A percentile compares a stretch with the other conserved stretches of the same genome.
Evolutionary conservation across 2,797 vertebrate genomes (phyloP).

Genomic region (Helicolenus hilgendorfi): DNA sequence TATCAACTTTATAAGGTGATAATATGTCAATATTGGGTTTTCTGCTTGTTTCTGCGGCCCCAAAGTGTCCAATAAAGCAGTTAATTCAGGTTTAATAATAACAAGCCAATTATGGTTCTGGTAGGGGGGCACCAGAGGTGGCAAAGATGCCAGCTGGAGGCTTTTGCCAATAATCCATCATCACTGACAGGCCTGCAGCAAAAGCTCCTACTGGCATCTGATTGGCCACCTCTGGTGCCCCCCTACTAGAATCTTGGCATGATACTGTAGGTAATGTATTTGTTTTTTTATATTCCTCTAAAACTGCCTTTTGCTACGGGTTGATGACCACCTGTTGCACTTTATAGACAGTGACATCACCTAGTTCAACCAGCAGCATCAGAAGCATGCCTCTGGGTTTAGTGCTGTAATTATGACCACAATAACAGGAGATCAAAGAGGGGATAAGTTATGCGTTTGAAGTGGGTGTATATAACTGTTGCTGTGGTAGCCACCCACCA

Average conservation of each 20-base stretch:
- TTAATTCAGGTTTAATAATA: not conserved
- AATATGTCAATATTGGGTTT: not conserved
- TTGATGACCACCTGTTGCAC: too few species aligned
- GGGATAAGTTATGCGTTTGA: not conserved
- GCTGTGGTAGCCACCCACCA: not conserved
- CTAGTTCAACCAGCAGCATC: not conserved
- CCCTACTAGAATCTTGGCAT: too few species aligned
- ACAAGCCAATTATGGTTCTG: not conserved
- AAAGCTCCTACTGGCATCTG: too few species aligned
- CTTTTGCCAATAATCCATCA: not conserved
- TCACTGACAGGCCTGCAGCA: too few species aligned
- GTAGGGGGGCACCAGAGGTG: not conserved
- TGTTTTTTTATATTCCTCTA: not conserved
- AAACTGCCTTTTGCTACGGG: not conserved
- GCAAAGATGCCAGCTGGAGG: not conserved
- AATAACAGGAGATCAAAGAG: constrained; percentile 7
- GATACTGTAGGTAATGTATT: too few species aligned
- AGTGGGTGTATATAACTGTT: not conserved
- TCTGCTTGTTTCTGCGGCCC: not conserved
- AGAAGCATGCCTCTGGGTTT: not conserved
- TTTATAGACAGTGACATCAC: too few species aligned
- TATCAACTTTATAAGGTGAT: not conserved
- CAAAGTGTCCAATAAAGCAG: too few species aligned
- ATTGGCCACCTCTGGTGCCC: too few species aligned
- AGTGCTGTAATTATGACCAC: not conserved